These are phyloP conservation scores for Rhogogaster chlorosoma DNA, from an alignment of 2,888 invertebrate genomes.

Conservation along the genomic window DNA sequence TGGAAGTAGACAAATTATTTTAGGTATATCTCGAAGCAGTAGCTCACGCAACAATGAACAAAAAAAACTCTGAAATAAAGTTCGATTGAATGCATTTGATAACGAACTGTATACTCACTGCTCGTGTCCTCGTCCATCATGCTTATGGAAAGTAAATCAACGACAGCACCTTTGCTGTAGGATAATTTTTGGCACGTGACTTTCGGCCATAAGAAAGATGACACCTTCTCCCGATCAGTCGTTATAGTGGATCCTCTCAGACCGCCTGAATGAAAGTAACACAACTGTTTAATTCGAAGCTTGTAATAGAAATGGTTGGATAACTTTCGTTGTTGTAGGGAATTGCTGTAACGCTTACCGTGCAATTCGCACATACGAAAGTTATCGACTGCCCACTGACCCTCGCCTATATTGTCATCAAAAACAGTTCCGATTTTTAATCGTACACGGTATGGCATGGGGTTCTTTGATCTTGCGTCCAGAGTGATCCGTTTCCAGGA, in stretches of 20 bases:
- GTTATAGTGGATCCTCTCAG: conserved; percentile 49
- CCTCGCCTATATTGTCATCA: neutral
- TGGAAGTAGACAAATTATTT: neutral
- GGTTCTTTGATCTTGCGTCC: neutral
- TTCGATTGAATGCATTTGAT: neutral
- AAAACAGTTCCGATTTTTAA: neutral
- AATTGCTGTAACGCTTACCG: neutral
- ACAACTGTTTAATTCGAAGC: neutral
- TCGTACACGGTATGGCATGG: neutral
- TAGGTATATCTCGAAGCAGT: neutral
- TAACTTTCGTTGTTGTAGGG: neutral
- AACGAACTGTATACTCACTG: neutral
- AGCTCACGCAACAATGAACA: neutral
- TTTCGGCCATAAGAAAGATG: neutral
- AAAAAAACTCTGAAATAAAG: neutral
- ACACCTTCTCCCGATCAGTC: conserved; percentile 37
- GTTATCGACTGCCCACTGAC: conserved; percentile 37
- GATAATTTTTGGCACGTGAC: conserved; percentile 32
- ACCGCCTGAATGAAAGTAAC: neutral
- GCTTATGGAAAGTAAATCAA: neutral
- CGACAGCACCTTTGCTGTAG: neutral
- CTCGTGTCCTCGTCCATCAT: neutral
- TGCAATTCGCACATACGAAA: conserved; percentile 51
- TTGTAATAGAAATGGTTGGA: neutral
- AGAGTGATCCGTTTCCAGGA: conserved; percentile 59